Evolutionary conservation across 2,888 invertebrate species (phyloP), one percentile per base, ranked within the genome.

Genomic region (Apotomis turbidana): DNA sequence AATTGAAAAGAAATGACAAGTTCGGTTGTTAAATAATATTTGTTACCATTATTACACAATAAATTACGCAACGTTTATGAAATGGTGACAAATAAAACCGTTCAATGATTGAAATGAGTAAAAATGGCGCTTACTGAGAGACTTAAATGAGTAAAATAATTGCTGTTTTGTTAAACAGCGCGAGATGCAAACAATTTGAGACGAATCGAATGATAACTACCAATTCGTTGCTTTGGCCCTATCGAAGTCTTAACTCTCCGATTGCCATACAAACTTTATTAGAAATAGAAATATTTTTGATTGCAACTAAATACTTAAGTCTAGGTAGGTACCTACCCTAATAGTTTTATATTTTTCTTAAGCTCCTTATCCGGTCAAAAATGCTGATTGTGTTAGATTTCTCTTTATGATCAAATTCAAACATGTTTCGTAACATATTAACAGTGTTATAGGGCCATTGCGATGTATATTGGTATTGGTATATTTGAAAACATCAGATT

Each of bases 121-220:
- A 38, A 36, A 38, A 57, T 36, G 57, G 12, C 55, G 9, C 57
- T 46, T 46, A 36, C 12, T 41, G n/a, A 36, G 38, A 36, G 8
- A n/a, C 13, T 46, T 15, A 57, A 70, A 51, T 58, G 38, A 58
- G 57, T 41, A 12, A 49, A 68, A 15, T 54, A 60, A 60, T 60
- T 60, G 52, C 27, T 52, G 52, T 68, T 70, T 70, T 58, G 44
- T 70, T 63, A 52, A 36, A 64, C 63, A 41, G 68, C 63, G 52
- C 70, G 63, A 38, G 63, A 38, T n/a, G 41, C 63, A 38, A 64
- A 68, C 58, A 27, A 27, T n/a, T 57, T 46, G 57, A n/a, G n/a
- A 41, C 54, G 27, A 52, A 52, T 63, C 41, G 63, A 51, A 63
- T 70, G 57, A 63, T n/a, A 27, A 27, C 27, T 27, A 63, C 57